phyloP scores from a whole-genome alignment of 2,888 invertebrate genomes.

The Calameuta filiformis region DNA sequence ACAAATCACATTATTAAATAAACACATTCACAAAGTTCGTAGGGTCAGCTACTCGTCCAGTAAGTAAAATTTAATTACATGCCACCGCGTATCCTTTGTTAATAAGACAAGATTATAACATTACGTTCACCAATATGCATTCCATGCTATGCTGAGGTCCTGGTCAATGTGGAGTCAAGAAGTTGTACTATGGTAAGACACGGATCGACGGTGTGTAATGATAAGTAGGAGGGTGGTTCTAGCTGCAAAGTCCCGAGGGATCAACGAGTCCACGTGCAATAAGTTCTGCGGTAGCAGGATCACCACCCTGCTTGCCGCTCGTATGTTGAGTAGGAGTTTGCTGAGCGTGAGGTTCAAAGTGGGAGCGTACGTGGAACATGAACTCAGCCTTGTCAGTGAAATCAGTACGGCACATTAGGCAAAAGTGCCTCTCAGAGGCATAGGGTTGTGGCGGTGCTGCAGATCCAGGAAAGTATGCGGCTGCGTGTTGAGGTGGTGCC shows the following conservation, averaged over 20 bases:
- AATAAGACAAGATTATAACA: constrained; percentile 39
- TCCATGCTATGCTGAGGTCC: constrained; percentile 37
- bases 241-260: constrained; percentile 62
- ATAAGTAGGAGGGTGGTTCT: constrained; percentile 48
- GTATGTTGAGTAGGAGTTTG: constrained; percentile 46
- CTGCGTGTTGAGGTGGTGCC: constrained; percentile 61
- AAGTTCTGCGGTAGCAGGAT: constrained; percentile 59
- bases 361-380: constrained; percentile 77
- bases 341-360: constrained; percentile 68
- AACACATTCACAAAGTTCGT: no score
- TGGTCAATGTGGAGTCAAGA: constrained; percentile 26
- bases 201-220: constrained; percentile 51
- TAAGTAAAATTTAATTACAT: no score
- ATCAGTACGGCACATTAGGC: constrained; percentile 76
- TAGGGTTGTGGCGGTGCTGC: constrained; percentile 59
- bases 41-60: no score
- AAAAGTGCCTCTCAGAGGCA: constrained; percentile 67
- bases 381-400: constrained; percentile 76
- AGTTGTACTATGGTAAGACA: constrained; percentile 61
- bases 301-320: constrained; percentile 51
- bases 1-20: no score
- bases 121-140: constrained; percentile 52
- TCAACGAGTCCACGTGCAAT: constrained; percentile 63
- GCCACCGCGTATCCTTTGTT: constrained; percentile 34
- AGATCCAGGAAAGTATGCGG: constrained; percentile 61